A percentile compares a stretch with the other conserved stretches of the same genome.
Conservation (phyloP, 1,140 invertebrate species). For the Trachymyrmex cornetzi region DNA sequence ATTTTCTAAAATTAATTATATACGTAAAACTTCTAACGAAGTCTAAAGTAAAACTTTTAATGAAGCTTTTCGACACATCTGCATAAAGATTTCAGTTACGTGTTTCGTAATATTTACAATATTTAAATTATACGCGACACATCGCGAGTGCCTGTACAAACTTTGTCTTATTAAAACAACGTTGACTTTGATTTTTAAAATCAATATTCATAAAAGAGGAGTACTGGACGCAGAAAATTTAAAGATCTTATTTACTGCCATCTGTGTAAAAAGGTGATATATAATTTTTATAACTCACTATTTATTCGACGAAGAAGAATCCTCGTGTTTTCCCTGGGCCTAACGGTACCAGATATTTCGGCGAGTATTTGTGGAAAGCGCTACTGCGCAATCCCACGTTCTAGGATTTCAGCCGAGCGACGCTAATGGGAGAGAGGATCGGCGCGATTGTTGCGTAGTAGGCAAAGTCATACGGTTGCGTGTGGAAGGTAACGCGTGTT, state of each 20-base stretch:
- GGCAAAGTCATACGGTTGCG: slow-evolving; percentile 52
- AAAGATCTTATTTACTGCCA: not conserved
- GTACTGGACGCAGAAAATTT: not conserved
- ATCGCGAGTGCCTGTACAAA: not conserved
- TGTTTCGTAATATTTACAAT: not conserved
- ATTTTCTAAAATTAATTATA: not conserved
- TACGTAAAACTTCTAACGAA: not conserved
- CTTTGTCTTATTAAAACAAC: not conserved
- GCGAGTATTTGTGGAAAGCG: not conserved
- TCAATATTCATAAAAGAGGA: not conserved
- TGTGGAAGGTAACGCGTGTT: slow-evolving; percentile 42
- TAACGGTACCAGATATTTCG: not conserved
- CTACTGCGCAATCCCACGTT: slow-evolving; percentile 27
- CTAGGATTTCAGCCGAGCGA: not conserved
- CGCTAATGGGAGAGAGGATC: slow-evolving; percentile 18
- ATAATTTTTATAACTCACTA: not conserved
- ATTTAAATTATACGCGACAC: not conserved
- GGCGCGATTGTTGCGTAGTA: slow-evolving; percentile 72
- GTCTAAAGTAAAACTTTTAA: not conserved
- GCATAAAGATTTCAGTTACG: not conserved
- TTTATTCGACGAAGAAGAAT: not conserved
- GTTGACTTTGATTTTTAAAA: not conserved
- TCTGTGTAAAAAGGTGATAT: not conserved
- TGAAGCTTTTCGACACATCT: not conserved
- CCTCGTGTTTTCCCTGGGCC: not conserved